Evolutionary conservation across 2,797 vertebrate genomes (phyloP), one percentile per base, ranked within the genome.

Genomic region (Poeciliopsis infans): DNA sequence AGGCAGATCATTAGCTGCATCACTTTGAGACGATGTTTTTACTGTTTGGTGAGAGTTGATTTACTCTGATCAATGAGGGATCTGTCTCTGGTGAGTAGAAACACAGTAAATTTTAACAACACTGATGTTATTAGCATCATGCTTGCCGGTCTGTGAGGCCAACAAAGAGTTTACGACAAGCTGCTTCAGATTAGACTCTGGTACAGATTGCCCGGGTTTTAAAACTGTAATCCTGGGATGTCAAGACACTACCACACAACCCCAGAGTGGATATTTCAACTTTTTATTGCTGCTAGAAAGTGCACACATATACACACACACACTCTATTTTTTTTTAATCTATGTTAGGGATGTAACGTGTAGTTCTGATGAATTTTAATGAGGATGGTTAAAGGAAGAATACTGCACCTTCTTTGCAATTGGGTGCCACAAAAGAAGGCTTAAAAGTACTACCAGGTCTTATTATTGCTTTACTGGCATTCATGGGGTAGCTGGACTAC

Each of bases 131-230:
- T 94, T 93, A 91, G 86, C 89, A 91, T 91, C 85, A 36, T 80
- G 86, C 80, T 83, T 88, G 85, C 83, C 73, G 81, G 86, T 80
- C 85, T 88, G 79, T 53, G 87, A 86, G 89, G 87, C 90, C 91
- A 91, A 93, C 93, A 89, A 93, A 93, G 88, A 92, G 85, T 93
- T 93, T 93, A 93, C 82, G 81, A 90, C 86, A 86, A 90, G 85
- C 90, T 88, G 91, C 87, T 89, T 84, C 88, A 82, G 91, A 88
- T 92, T 83, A 92, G 89, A 91, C 81, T 85, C 83, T 84, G 83
- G 85, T 89, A 84, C 92, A 93, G 90, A 91, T 88, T 88, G 87
- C 74, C 73, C n/a, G 13, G 77, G 74, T 83, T 89, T 86, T 89
- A 91, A 93, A 91, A 86, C 66, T 74, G 70, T 75, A 73, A 78